phyloP scores from a whole-genome alignment of 2,113 vertebrate genomes.

The Erythrolamprus reginae region DNA sequence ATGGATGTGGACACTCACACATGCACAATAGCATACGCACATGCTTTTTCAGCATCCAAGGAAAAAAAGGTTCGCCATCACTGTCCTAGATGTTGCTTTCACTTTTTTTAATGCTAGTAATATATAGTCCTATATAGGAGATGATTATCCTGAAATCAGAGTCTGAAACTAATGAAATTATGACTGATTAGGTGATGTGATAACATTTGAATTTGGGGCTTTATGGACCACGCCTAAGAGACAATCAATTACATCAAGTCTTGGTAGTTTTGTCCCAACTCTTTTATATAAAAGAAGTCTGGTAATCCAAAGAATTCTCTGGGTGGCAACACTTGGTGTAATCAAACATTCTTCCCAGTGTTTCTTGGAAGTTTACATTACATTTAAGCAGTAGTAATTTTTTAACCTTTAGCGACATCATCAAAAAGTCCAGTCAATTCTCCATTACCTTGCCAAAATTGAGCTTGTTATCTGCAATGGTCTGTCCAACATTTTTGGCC shows the following conservation, averaged over 20 bases:
- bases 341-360: conserved; percentile 28
- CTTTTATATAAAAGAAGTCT: conserved; percentile 43
- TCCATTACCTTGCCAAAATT: conserved; percentile 25
- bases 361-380: conserved; percentile 11
- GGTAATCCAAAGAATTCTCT: conserved; percentile 35
- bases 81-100: not conserved
- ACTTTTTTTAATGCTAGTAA: not conserved
- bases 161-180: not conserved
- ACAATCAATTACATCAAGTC: not conserved
- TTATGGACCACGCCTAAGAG: not conserved
- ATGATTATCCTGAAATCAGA: not conserved
- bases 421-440: not conserved
- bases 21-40: no score
- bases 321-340: conserved; percentile 17
- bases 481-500: not conserved
- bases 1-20: no score
- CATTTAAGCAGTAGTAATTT: not conserved
- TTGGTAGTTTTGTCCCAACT: not conserved
- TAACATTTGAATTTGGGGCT: not conserved
- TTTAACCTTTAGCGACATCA: conserved; percentile 27
- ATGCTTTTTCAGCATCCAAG: no score
- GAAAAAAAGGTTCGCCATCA: no score
- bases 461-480: not conserved
- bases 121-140: not conserved
- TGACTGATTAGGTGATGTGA: not conserved